Conservation (phyloP, 2,113 vertebrate genomes). For the Callospermophilus lateralis region DNA sequence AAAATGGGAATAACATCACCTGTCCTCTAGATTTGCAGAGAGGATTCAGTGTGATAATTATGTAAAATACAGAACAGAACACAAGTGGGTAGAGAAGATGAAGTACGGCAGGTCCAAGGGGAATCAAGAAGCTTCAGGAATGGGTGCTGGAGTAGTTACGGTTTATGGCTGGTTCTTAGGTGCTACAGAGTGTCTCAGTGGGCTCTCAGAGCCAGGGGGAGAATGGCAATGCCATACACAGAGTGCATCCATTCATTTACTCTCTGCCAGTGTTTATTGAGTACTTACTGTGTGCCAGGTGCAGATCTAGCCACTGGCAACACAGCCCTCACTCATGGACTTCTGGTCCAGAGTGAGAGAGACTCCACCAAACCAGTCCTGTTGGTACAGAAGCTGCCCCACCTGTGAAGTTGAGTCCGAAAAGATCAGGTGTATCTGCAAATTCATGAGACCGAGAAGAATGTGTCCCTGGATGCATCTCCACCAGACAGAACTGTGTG, state of each 20-base stretch:
- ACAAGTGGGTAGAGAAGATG: background rate
- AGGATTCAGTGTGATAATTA: background rate
- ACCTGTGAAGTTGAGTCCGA: background rate
- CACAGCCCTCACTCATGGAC: background rate
- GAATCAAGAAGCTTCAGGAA: background rate
- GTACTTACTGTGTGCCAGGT: background rate
- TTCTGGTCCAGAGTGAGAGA: background rate
- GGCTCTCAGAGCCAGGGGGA: background rate
- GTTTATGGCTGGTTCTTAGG: background rate
- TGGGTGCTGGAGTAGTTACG: too few relatives aligned
- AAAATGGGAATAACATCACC: background rate
- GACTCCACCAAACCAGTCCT: background rate
- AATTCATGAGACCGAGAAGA: background rate
- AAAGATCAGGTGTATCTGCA: background rate
- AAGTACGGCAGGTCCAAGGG: background rate
- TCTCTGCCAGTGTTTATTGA: background rate
- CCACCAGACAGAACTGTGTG: background rate
- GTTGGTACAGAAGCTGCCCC: too few relatives aligned
- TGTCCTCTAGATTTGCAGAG: background rate
- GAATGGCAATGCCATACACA: background rate
- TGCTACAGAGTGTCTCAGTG: background rate
- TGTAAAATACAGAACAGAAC: background rate
- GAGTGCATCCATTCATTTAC: background rate
- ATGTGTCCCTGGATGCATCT: background rate
- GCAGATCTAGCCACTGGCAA: background rate